Percentiles rank a stretch among this genome's conserved stretches.
phyloP scores from a whole-genome alignment of 2,113 vertebrate species.

The Microtus richardsoni region DNA sequence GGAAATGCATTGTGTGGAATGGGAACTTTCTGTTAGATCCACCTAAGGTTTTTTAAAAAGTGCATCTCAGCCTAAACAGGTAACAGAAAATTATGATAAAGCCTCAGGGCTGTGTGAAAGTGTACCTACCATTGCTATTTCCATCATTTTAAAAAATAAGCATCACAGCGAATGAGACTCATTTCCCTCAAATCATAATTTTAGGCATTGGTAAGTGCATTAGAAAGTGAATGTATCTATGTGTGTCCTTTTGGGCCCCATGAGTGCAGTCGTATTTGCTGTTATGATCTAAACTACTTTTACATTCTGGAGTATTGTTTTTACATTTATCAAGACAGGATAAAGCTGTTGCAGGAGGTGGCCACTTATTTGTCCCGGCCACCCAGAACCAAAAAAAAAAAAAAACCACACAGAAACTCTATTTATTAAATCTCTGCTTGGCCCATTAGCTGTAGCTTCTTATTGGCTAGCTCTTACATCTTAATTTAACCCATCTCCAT shows the following conservation, averaged over 20 bases:
- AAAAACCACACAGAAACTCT: too few species aligned
- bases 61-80: not conserved
- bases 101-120: constrained; percentile 28
- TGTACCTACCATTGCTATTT: constrained; percentile 15
- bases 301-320: not conserved
- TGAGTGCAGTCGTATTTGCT: constrained; percentile 48
- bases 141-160: not conserved
- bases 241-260: constrained; percentile 30
- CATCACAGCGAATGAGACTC: constrained; percentile 23
- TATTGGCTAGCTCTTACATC: too few species aligned
- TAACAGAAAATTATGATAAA: constrained; percentile 29
- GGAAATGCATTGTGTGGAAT: not conserved
- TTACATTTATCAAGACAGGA: not conserved
- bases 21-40: not conserved
- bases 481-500: too few species aligned
- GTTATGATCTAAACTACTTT: constrained; percentile 53
- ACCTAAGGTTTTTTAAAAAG: constrained; percentile 15
- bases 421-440: too few species aligned
- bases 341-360: too few species aligned
- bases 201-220: not conserved
- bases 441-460: too few species aligned
- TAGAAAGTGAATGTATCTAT: constrained; percentile 2
- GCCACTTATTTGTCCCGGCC: too few species aligned
- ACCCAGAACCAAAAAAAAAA: too few species aligned
- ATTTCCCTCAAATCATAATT: not conserved